Base-by-base conservation (phyloP, 2,888 invertebrate genomes). In the Cheilosia pagana region DNA sequence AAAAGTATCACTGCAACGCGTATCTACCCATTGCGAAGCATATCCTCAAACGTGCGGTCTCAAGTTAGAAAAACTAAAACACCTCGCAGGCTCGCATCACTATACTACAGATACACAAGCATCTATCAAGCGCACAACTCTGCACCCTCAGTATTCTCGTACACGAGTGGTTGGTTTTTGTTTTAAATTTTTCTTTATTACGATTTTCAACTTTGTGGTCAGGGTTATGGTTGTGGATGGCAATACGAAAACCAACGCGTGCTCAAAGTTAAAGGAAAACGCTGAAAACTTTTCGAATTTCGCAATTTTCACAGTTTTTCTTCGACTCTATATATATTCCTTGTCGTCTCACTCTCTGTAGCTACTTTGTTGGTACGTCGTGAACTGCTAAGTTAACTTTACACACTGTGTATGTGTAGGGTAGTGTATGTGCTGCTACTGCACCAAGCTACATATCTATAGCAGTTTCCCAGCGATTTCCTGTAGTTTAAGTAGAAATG, bases 121-220 rank as follows among this genome's bases (percentile, higher is more conserved):
- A 28, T 28, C 28, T 28, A 28, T 28, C 35, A 35, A 12, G 35
- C 35, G 16, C 43, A 43, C 43, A 43, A 7, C 16, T 45, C 43
- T 16, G 7, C n/a, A n/a, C n/a, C 6, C 7, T 16, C 43, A 16
- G n/a, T n/a, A n/a, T 7, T 3, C 6, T 57, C 21, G 35, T 12
- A 14, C 19, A 14, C 39, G 10, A 39, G 16, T 3, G 0, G 39
- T 53, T 55, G 16, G 41, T 48, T 50, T 59, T 12, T 25, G 23
- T 45, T 21, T 55, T 45, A 48, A 48, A 25, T 67, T 62, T 68
- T 74, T 55, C 39, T 72, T 67, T 74, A 74, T 67, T 62, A 79
- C 67, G 53, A 67, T 60, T 72, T 74, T 60, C 53, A 79, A 72
- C 65, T 67, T 74, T 79, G 71, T 41, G 79, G 60, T 25, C 45